Base-by-base conservation (phyloP, 2,888 invertebrate species). In the Cosmopolites sordidus region DNA sequence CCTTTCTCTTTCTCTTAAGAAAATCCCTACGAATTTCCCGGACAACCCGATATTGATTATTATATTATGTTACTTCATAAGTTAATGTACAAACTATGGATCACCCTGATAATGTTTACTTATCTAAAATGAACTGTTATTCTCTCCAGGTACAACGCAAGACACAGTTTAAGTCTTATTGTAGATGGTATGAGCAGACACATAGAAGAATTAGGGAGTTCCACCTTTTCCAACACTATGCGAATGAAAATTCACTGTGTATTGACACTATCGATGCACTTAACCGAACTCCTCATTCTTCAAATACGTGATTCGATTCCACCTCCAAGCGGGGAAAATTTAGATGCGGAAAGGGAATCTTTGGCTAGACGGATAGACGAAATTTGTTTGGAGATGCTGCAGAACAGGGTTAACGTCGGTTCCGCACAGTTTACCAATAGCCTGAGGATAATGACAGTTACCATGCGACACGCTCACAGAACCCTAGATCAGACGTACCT, bases 101-200 rank as follows among this genome's bases (percentile, higher is more conserved):
- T n/a, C n/a, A n/a, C n/a, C n/a, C n/a, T n/a, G n/a, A n/a, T n/a
- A n/a, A n/a, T n/a, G n/a, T n/a, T 22, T 22, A 22, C 22, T 22
- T 22, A 5, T 22, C 22, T 22, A 22, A 22, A 5, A 22, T 3
- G 22, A 8, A 22, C 8, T 8, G 4, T 22, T 22, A 8, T 22
- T 5, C n/a, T 27, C n/a, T 60, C 66, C 1, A 63, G 74, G 38
- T 70, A 66, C 55, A 62, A 60, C 18, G 71, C 65, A 33, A 69
- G 79, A 51, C 72, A 75, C 60, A 73, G 74, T 4, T 65, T 80
- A 27, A 73, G 73, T 44, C 63, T 72, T 2, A 76, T 77, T 63
- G 73, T 78, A 2, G 75, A 77, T 53, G 72, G 72, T 29, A 65
- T 79, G 57, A 76, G 73, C 6, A 69, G 74, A 51, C 77, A 77